Evolutionary conservation across 2,797 vertebrate genomes (phyloP).

Genomic region (Buphagus erythrorhynchus): DNA sequence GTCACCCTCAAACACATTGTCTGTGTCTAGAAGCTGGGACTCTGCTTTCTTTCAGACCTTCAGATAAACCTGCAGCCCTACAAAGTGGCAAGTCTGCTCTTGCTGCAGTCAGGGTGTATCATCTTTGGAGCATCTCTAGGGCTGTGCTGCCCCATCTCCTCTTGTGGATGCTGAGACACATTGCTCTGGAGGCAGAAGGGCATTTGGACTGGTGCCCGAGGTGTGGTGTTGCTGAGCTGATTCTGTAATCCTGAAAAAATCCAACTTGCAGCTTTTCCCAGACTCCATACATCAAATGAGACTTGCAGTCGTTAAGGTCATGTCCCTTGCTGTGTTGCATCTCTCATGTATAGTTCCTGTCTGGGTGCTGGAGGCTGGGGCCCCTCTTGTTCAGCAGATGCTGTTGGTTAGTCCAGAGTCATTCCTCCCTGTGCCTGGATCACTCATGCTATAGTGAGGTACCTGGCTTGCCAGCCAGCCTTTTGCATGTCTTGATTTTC

Average conservation of each 20-base stretch:
- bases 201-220: neutral
- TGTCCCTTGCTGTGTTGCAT: neutral
- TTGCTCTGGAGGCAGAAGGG: neutral
- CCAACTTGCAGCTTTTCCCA: neutral
- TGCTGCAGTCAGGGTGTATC: neutral
- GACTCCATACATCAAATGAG: neutral
- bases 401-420: neutral
- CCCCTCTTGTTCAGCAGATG: neutral
- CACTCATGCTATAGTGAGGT: accelerated
- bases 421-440: neutral
- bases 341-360: neutral
- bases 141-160: neutral
- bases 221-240: neutral
- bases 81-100: neutral
- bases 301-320: neutral
- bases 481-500: neutral
- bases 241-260: conserved; percentile 13
- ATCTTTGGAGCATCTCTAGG: neutral
- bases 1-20: neutral
- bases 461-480: neutral
- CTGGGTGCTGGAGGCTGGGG: neutral
- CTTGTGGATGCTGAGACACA: accelerated
- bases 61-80: neutral
- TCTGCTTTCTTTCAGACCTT: neutral
- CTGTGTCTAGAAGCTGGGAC: neutral